Evolutionary conservation across 2,888 invertebrate species (phyloP).

Genomic region (Meghimatium bilineatum): DNA sequence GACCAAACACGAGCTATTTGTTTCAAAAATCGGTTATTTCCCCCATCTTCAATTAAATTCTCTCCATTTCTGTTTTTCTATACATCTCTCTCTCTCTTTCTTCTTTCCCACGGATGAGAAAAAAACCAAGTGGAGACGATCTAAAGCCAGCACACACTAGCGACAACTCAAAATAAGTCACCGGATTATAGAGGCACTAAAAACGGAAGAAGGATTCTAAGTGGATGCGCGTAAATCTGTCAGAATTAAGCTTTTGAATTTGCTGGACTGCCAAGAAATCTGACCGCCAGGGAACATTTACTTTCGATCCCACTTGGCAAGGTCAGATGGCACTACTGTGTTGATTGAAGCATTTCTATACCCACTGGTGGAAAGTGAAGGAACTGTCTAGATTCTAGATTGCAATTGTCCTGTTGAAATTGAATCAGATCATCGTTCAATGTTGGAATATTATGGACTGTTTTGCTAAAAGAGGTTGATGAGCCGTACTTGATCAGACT

Average conservation of each 20-base stretch:
- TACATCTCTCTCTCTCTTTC: neutral
- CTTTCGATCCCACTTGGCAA: neutral
- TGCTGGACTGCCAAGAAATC: conserved; percentile 30
- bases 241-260: conserved; percentile 34
- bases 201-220: conserved; percentile 29
- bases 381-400: neutral
- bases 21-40: neutral
- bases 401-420: neutral
- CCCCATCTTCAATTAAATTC: neutral
- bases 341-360: conserved; percentile 11
- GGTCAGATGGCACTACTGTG: conserved; percentile 3
- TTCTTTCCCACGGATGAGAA: neutral
- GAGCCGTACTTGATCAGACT: too few species aligned
- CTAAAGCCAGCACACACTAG: neutral
- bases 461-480: too few species aligned
- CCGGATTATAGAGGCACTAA: neutral
- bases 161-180: conserved; percentile 29
- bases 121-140: neutral
- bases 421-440: neutral
- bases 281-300: conserved; percentile 28
- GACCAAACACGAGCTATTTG: neutral
- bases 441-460: neutral
- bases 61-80: neutral
- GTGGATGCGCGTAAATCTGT: conserved; percentile 38
- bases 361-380: neutral